Conservation (phyloP, 2,888 invertebrate species). For the Xylota segnis region DNA sequence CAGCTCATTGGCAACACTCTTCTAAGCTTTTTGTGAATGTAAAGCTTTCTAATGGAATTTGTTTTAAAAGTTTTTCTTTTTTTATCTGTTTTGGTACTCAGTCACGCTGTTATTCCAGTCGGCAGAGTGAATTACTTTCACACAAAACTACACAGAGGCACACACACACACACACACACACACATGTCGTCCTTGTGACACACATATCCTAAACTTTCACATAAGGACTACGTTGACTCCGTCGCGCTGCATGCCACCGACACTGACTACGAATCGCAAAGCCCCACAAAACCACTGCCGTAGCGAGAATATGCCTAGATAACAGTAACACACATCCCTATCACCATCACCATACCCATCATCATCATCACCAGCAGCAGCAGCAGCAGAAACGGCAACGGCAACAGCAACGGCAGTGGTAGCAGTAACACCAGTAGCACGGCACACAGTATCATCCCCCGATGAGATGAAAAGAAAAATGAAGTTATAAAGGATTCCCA, state of each 20-base stretch:
- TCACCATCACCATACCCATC: conserved; percentile 49
- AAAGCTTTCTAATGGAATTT: conserved; percentile 68
- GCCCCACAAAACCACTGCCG: conserved; percentile 39
- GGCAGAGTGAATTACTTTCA: conserved; percentile 53
- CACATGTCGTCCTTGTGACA: conserved; percentile 36
- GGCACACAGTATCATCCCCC: conserved; percentile 64
- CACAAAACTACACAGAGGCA: conserved; percentile 10
- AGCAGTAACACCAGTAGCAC: conserved; percentile 61
- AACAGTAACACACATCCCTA: conserved; percentile 58
- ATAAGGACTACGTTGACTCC: conserved; percentile 32
- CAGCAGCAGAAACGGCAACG: too few relatives aligned
- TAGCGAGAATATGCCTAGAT: conserved; percentile 64
- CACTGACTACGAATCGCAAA: conserved; percentile 33
- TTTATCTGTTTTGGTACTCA: conserved; percentile 20
- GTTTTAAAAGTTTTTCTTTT: conserved; percentile 15
- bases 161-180: conserved; percentile 14
- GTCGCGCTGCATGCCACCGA: conserved; percentile 38
- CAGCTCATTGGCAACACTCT: conserved; percentile 46
- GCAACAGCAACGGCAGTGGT: conserved; percentile 42
- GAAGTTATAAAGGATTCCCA: conserved; percentile 75
- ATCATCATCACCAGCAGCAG: conserved; percentile 42
- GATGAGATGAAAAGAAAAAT: conserved; percentile 66
- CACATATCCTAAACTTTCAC: conserved; percentile 33
- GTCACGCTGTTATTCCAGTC: conserved; percentile 48
- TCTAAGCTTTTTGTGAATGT: conserved; percentile 42